Conservation (phyloP, 1,140 invertebrate genomes). For the Drosophila kanapiae region DNA sequence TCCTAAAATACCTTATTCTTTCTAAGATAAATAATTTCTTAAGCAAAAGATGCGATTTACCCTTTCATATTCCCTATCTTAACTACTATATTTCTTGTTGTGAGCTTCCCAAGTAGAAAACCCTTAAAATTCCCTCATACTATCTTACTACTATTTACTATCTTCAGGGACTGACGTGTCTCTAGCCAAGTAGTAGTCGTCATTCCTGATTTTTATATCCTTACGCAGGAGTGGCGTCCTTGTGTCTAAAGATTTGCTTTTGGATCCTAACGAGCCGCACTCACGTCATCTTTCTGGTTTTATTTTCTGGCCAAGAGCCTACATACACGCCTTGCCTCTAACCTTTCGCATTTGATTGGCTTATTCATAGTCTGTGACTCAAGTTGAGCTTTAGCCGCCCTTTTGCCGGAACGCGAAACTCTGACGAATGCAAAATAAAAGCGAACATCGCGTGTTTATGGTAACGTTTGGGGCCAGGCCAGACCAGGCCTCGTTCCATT, state of each 20-base stretch:
- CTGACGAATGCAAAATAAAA: conserved; percentile 51
- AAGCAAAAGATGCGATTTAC: not conserved
- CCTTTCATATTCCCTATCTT: not conserved
- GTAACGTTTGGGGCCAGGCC: conserved; percentile 29
- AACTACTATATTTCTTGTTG: too few relatives aligned
- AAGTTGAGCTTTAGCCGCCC: conserved; percentile 40
- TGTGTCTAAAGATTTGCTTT: conserved; percentile 49
- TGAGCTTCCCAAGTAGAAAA: not conserved
- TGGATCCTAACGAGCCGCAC: conserved; percentile 25
- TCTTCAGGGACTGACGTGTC: conserved; percentile 16
- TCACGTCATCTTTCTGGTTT: conserved; percentile 48
- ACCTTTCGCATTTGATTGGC: conserved; percentile 65
- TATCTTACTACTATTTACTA: conserved; percentile 2
- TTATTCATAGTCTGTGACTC: conserved; percentile 62
- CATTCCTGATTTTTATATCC: conserved; percentile 26
- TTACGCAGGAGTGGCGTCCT: conserved; percentile 39
- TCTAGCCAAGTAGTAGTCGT: conserved; percentile 21
- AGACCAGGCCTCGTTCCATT: conserved; percentile 27
- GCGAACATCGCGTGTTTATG: conserved; percentile 65
- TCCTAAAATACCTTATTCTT: not conserved
- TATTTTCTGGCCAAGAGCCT: conserved; percentile 4
- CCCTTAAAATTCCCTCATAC: not conserved
- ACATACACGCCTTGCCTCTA: conserved; percentile 31
- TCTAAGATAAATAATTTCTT: not conserved
- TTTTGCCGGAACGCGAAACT: conserved; percentile 34